phyloP scores from a whole-genome alignment of 2,888 invertebrate genomes.

The Drosophila infuscata region DNA sequence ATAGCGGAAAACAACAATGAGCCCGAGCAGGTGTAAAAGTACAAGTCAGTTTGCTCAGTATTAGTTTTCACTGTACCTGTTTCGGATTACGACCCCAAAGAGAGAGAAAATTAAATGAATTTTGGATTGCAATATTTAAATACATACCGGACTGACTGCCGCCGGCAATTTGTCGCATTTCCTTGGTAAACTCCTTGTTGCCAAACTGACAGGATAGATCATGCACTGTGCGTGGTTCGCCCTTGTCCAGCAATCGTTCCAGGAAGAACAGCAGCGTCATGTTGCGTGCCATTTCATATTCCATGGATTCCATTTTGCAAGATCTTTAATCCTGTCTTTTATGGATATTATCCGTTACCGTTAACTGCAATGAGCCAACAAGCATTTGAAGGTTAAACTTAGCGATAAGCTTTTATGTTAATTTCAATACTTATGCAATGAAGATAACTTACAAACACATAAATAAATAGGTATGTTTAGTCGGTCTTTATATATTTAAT shows the following conservation, averaged over 20 bases:
- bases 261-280: constrained; percentile 99
- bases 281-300: constrained; percentile 97
- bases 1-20: constrained; percentile 43
- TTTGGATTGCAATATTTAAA: not conserved
- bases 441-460: constrained; percentile 23
- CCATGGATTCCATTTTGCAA: constrained; percentile 93
- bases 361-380: constrained; percentile 66
- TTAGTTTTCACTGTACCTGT: constrained; percentile 53
- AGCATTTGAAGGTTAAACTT: constrained; percentile 34
- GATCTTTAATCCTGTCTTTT: constrained; percentile 44
- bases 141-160: constrained; percentile 95
- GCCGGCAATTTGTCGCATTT: constrained; percentile 98
- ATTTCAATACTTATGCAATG: constrained; percentile 59
- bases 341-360: constrained; percentile 35
- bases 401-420: constrained; percentile 11
- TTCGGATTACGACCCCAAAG: constrained; percentile 34
- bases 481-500: constrained; percentile 69
- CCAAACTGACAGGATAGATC: constrained; percentile 99
- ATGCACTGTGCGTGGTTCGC: constrained; percentile 97
- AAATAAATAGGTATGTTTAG: constrained; percentile 19
- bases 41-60: constrained; percentile 36
- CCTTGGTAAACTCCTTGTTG: constrained; percentile 99
- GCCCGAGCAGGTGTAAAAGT: constrained; percentile 61
- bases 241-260: constrained; percentile 98
- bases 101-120: constrained; percentile 65